Conservation (phyloP, 2,888 invertebrate species). For the Ptycholaimellus sp. region DNA sequence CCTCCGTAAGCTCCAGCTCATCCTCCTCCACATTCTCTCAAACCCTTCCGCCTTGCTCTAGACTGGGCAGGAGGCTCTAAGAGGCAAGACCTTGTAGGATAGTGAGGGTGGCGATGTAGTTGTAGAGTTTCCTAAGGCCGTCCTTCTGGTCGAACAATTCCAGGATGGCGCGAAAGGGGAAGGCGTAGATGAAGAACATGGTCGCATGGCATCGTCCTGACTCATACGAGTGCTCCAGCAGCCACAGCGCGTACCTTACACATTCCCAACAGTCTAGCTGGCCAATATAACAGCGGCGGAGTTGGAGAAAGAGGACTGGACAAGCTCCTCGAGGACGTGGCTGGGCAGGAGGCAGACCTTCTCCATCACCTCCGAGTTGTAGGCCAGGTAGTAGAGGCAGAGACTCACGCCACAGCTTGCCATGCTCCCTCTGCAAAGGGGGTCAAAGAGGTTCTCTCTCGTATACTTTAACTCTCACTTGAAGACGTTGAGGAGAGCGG, state of each 20-base stretch:
- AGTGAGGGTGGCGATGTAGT: too few relatives aligned
- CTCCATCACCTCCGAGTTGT: constrained; percentile 93
- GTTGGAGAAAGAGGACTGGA: constrained; percentile 12
- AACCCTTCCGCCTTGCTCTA: too few relatives aligned
- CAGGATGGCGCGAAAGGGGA: constrained; percentile 69
- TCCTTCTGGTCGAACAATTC: constrained; percentile 84
- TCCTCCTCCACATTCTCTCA: too few relatives aligned
- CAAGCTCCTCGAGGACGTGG: constrained; percentile 14
- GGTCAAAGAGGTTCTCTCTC: too few relatives aligned
- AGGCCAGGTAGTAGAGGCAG: constrained; percentile 80
- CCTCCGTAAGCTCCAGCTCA: too few relatives aligned
- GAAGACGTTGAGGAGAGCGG: constrained; percentile 61
- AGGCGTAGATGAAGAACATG: constrained; percentile 86
- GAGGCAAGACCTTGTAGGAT: too few relatives aligned
- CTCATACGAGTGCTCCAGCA: constrained; percentile 81
- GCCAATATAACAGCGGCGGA: background rate
- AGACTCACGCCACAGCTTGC: constrained; percentile 88
- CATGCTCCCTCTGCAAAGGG: too few relatives aligned
- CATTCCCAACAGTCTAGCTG: background rate
- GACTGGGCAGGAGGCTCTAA: too few relatives aligned
- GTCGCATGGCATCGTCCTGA: constrained; percentile 91
- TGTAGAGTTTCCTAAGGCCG: constrained; percentile 70
- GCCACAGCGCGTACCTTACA: constrained; percentile 62
- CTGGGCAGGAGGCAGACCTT: constrained; percentile 51
- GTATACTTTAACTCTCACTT: too few relatives aligned